A percentile compares a stretch with the other conserved stretches of the same genome.
These are phyloP conservation scores for Drosophila acutilabella DNA, from an alignment of 2,888 invertebrate species.

Conservation along the genomic window DNA sequence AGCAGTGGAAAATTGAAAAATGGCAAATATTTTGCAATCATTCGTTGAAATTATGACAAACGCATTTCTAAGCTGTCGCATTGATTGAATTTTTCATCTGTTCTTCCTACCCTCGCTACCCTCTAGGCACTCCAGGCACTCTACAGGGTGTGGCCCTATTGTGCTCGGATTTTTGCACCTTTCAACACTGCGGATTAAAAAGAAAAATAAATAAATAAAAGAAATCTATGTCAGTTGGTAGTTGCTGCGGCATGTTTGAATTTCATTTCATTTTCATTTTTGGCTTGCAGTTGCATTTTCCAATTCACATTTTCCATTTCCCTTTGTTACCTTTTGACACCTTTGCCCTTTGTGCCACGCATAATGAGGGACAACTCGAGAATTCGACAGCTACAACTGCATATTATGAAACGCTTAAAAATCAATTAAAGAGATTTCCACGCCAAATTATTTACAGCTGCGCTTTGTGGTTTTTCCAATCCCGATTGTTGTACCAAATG, in stretches of 20 bases:
- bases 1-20: slow-evolving; percentile 56
- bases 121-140: slow-evolving; percentile 1
- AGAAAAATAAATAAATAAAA: slow-evolving; percentile 45
- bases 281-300: slow-evolving; percentile 46
- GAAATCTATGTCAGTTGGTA: slow-evolving; percentile 46
- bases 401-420: slow-evolving; percentile 63
- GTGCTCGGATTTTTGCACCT: slow-evolving; percentile 63
- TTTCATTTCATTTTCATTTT: slow-evolving; percentile 64
- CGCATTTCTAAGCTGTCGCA: slow-evolving; percentile 75
- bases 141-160: slow-evolving; percentile 33
- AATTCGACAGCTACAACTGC: slow-evolving; percentile 45
- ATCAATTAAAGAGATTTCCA: slow-evolving; percentile 66
- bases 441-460: slow-evolving; percentile 58
- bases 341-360: slow-evolving; percentile 55
- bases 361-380: slow-evolving; percentile 47
- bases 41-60: slow-evolving; percentile 79
- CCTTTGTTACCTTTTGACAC: slow-evolving; percentile 62
- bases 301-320: slow-evolving; percentile 3
- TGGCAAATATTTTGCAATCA: slow-evolving; percentile 73
- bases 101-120: not conserved
- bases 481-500: slow-evolving; percentile 47
- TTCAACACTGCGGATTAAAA: slow-evolving; percentile 47
- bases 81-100: slow-evolving; percentile 69
- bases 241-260: slow-evolving; percentile 50
- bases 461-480: slow-evolving; percentile 40